Evolutionary conservation across 92 coral and sea anemone genomes (phyloP).

Genomic region (Actinernus sp.): DNA sequence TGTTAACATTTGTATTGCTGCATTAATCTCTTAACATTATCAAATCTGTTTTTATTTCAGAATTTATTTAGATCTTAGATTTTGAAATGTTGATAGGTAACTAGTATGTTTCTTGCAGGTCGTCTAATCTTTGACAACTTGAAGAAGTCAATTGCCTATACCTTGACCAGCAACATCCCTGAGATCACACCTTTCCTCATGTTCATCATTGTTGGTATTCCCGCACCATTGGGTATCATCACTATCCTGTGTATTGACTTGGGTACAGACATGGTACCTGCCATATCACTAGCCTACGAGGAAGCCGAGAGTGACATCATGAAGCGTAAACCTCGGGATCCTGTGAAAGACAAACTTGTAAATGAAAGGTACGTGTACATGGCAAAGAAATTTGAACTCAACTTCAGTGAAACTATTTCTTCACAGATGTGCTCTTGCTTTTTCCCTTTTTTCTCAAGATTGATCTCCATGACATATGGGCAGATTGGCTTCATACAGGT

Average conservation of each 20-base stretch:
- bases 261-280: conserved; percentile 99
- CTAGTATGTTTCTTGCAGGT: conserved; percentile 71
- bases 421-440: not conserved
- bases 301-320: conserved; percentile 98
- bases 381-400: no score
- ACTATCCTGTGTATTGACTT: conserved; percentile 97
- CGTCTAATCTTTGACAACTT: conserved; percentile 96
- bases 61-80: no score
- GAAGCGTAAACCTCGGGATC: conserved; percentile 96
- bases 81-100: no score
- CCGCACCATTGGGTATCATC: conserved; percentile 92
- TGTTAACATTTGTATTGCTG: no score
- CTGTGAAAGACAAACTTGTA: conserved; percentile 91
- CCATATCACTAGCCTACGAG: conserved; percentile 97
- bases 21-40: no score
- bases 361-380: conserved; percentile 80
- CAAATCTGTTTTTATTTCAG: no score
- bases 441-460: conserved; percentile 41
- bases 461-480: conserved; percentile 98
- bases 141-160: conserved; percentile 95
- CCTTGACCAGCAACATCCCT: conserved; percentile 94
- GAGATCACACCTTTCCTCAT: conserved; percentile 96
- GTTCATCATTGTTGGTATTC: conserved; percentile 89
- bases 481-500: conserved; percentile 99
- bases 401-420: no score